Conservation (phyloP, 2,888 invertebrate genomes). For the Azorinus chamasolen region DNA sequence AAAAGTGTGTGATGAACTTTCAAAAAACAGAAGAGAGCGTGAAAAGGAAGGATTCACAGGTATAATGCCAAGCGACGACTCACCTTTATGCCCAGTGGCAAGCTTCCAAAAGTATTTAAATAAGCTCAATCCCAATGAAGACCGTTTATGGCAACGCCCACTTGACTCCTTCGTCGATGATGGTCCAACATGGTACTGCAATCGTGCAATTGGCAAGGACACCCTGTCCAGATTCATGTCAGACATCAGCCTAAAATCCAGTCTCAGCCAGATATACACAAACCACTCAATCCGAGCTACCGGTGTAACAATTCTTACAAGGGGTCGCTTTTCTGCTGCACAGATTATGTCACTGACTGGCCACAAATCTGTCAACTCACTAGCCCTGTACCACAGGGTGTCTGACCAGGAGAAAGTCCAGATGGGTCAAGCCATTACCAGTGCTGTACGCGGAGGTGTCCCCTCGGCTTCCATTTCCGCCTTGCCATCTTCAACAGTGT, state of each 20-base stretch:
- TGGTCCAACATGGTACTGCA: conserved; percentile 13
- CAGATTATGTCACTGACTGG: conserved; percentile 17
- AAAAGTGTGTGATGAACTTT: conserved; percentile 9
- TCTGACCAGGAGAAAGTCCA: no score
- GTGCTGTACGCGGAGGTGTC: no score
- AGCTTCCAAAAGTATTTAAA: conserved; percentile 5
- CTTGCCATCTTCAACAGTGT: no score
- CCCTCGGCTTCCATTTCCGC: no score
- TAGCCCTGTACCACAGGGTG: no score
- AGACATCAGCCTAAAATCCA: conserved; percentile 15
- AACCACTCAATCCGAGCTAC: conserved; percentile 20
- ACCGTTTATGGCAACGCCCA: conserved; percentile 21
- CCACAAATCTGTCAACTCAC: no score
- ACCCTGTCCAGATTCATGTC: conserved; percentile 16
- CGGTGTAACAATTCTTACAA: conserved; percentile 5
- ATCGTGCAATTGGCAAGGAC: conserved; percentile 20
- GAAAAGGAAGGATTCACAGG: not conserved
- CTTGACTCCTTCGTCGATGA: not conserved
- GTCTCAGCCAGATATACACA: conserved; percentile 20
- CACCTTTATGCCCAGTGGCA: conserved; percentile 14
- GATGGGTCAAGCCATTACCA: no score
- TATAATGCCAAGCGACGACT: no score
- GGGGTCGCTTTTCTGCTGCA: conserved; percentile 3
- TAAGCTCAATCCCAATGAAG: conserved; percentile 15
- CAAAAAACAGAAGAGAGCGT: not conserved